Evolutionary conservation across 2,113 vertebrate species (phyloP), one percentile per base, ranked within the genome.

Genomic region (Cyanoramphus novaezelandiae): DNA sequence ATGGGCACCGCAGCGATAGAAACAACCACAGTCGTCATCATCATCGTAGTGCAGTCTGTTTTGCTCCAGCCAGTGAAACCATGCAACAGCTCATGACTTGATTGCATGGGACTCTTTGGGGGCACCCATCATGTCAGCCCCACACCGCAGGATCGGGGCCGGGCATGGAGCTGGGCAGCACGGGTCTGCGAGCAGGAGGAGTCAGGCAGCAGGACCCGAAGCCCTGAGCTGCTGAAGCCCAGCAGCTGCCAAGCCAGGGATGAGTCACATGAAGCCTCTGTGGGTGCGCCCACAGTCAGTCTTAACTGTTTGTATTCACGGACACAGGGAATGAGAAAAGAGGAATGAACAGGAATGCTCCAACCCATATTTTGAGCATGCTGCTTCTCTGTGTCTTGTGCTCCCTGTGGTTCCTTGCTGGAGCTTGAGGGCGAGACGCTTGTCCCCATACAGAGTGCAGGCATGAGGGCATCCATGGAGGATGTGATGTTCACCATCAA

Each of bases 91-190:
- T 74, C 0, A 0, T 52, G 77, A 8, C 35, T 79, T 4, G 3
- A 23, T 16, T 10, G 37, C 8, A 1, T 1, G 46, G 46, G 33
- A 62, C 62, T 71, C 24, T n/a, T 6, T 2, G 4, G 13, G 46
- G 78, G 33, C 59, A 23, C 35, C 25, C 33, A 19, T 2, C 6
- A 1, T 12, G 39, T 41, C 60, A 69, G 68, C 57, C n/a, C 57
- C 17, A 21, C 3, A 1, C 33, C 0, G 1, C 62, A 82, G 65
- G 28, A 49, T 19, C 0, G 0, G 6, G 49, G 41, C 64, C 47
- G 53, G 60, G 69, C 72, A 62, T n/a, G 57, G 50, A 86, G 37
- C 33, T 6, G 44, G 39, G 59, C 81, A 83, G 53, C 44, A 1
- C 1, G 2, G 53, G 23, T 18, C 57, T 31, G 27, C 0, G 0